A percentile compares a stretch with the other conserved stretches of the same genome.
Conservation (phyloP, 2,888 invertebrate species). For the Chrysolina haemoptera region DNA sequence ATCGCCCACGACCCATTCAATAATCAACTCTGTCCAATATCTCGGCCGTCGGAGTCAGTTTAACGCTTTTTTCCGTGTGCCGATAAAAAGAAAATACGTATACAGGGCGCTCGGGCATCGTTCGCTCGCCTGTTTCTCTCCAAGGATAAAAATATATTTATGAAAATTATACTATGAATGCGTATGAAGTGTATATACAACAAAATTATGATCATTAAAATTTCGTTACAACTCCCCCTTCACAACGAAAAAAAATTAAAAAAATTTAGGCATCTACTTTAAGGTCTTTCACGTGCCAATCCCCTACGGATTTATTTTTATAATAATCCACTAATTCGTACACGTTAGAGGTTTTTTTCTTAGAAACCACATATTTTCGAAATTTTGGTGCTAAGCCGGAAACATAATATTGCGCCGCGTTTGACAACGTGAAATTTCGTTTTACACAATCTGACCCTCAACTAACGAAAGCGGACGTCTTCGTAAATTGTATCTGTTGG, state of each 20-base stretch:
- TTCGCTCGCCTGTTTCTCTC: too few species aligned
- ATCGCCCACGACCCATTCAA: background rate
- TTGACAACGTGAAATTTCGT: constrained; percentile 35
- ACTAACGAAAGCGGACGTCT: constrained; percentile 22
- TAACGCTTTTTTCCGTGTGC: too few species aligned
- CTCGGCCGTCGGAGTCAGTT: too few species aligned
- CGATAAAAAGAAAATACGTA: too few species aligned
- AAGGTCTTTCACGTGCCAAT: background rate
- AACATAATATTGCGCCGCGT: constrained; percentile 38
- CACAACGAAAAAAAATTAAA: constrained; percentile 15
- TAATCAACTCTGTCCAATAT: background rate
- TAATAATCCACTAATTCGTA: background rate
- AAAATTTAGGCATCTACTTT: constrained; percentile 14
- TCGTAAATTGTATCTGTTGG: constrained; percentile 31
- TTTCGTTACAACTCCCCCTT: constrained; percentile 13
- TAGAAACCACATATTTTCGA: constrained; percentile 29
- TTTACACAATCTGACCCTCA: constrained; percentile 32
- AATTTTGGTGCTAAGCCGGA: constrained; percentile 49
- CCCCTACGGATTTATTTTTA: background rate
- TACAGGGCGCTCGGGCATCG: background rate
- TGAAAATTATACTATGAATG: too few species aligned
- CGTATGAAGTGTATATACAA: too few species aligned
- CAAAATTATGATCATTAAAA: background rate
- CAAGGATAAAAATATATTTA: too few species aligned
- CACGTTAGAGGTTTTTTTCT: background rate